Conservation (phyloP, 2,888 invertebrate genomes). For the Amiota communis region DNA sequence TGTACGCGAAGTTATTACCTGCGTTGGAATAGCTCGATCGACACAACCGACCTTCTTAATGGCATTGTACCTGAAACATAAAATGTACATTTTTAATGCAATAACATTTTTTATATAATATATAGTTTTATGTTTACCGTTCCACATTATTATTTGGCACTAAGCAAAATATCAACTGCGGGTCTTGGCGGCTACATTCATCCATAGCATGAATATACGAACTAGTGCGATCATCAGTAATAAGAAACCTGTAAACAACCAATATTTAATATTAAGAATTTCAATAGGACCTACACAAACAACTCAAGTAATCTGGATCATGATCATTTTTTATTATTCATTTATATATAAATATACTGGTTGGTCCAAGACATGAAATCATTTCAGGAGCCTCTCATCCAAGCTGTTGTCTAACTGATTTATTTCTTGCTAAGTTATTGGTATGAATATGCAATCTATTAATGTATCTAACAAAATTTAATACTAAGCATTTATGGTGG, state of each 20-base stretch:
- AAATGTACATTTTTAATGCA: neutral
- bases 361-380: too few relatives aligned
- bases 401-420: too few relatives aligned
- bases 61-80: constrained; percentile 79
- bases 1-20: constrained; percentile 73
- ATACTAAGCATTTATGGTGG: too few relatives aligned
- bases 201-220: constrained; percentile 79
- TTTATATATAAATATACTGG: too few relatives aligned
- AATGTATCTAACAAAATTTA: too few relatives aligned
- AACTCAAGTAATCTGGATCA: too few relatives aligned
- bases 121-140: constrained; percentile 69
- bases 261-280: neutral
- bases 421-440: too few relatives aligned
- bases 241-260: constrained; percentile 51
- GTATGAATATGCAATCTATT: too few relatives aligned
- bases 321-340: neutral
- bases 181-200: constrained; percentile 75
- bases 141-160: constrained; percentile 82
- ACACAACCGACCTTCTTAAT: constrained; percentile 90
- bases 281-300: neutral
- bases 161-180: constrained; percentile 80
- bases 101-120: neutral
- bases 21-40: constrained; percentile 82
- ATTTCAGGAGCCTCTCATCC: too few relatives aligned
- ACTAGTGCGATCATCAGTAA: constrained; percentile 77